Base-by-base conservation (phyloP, 2,113 vertebrate species). In the Pithys albifrons region DNA sequence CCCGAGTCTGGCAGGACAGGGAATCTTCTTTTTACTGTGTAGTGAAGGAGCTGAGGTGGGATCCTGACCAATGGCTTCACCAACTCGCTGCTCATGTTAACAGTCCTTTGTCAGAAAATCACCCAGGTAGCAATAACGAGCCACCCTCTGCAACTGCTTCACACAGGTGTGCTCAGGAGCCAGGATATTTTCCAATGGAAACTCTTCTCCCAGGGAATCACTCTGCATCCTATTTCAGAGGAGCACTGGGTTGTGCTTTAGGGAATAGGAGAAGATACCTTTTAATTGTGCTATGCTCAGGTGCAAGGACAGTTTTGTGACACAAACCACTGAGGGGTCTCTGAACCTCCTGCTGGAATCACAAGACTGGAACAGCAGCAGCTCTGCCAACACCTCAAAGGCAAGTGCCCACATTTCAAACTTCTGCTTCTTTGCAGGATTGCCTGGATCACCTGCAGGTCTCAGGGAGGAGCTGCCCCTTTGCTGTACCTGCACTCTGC, bases 181-280 rank as follows among this genome's bases (percentile, higher is more conserved):
- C 94, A 88, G 54, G 54, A 39, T 6, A 52, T 48, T 94, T 93
- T 78, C 93, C 94, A 88, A 18, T 55, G 89, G 83, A 91, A 96
- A 92, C 33, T 82, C 70, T 73, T 87, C 92, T 95, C 92, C 76
- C 77, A 85, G 82, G 58, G 83, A 91, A 95, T 93, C 59, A 29
- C 55, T 39, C 59, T 76, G 87, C 85, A 27, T 49, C 2, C 0
- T 27, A 17, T 85, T 88, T 71, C 93, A 88, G 83, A 79, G 2
- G 27, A 72, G 33, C 1, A 2, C 45, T 52, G 64, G 23, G 59
- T 4, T 58, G 67, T 37, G 24, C 3, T 91, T 77, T 14, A 55
- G 35, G 75, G 73, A 90, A 83, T 2, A 25, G 15, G 57, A 87
- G 62, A 59, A 77, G 52, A 52, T 37, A 49, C 69, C 19, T 27